These are phyloP conservation scores for Philereme vetulata DNA, from an alignment of 2,888 invertebrate species.

Conservation along the genomic window DNA sequence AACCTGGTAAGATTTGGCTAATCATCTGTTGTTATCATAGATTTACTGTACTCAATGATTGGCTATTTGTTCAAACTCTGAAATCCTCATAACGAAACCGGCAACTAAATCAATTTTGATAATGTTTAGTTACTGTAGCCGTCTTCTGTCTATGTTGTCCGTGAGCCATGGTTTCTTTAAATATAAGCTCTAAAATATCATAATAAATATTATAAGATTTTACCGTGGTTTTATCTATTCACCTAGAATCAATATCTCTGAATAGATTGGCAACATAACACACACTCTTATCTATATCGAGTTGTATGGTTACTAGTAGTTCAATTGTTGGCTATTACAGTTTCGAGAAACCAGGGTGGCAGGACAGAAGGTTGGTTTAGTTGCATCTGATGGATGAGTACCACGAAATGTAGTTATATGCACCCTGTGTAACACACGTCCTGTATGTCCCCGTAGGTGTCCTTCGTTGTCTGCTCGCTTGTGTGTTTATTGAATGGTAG, in stretches of 20 bases:
- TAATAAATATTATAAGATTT: neutral
- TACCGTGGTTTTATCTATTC: neutral
- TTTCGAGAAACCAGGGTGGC: slow-evolving; percentile 55
- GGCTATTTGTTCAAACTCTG: slow-evolving; percentile 41
- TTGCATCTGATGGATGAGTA: slow-evolving; percentile 64
- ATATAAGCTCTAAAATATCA: neutral
- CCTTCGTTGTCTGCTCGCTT: slow-evolving; percentile 35
- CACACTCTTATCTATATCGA: neutral
- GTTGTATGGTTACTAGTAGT: neutral
- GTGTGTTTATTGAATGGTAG: slow-evolving; percentile 47
- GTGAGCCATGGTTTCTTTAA: slow-evolving; percentile 48
- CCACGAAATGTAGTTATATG: slow-evolving; percentile 56
- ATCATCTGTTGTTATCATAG: slow-evolving; percentile 54
- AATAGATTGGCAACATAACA: slow-evolving; percentile 2
- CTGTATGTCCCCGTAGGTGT: slow-evolving; percentile 43
- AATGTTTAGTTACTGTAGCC: slow-evolving; percentile 38
- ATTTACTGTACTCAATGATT: slow-evolving; percentile 47
- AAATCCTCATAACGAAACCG: slow-evolving; percentile 34
- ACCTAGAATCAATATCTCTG: slow-evolving; percentile 1
- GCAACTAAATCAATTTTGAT: slow-evolving; percentile 58
- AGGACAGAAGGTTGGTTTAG: slow-evolving; percentile 63
- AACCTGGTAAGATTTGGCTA: slow-evolving; percentile 75
- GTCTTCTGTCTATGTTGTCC: slow-evolving; percentile 37
- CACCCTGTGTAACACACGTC: slow-evolving; percentile 50
- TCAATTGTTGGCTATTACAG: neutral